Evolutionary conservation across 1,140 invertebrate species (phyloP).

Genomic region (Liolophura sinensis): DNA sequence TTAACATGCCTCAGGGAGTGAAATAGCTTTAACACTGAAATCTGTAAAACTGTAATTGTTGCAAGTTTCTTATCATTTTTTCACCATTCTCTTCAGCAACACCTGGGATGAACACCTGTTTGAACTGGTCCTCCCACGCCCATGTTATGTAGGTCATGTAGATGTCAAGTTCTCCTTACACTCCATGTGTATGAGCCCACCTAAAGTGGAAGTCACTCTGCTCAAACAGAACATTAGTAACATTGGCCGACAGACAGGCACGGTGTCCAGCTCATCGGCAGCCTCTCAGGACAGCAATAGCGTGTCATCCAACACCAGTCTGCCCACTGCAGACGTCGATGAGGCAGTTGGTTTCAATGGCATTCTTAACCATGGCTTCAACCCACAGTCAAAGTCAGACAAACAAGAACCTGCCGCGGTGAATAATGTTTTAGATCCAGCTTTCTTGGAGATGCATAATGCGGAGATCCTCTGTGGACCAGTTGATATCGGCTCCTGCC

Average conservation of each 20-base stretch:
- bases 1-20: too few relatives aligned
- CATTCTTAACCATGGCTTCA: too few relatives aligned
- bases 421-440: slow-evolving; percentile 75
- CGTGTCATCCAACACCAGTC: neutral
- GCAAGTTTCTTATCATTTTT: neutral
- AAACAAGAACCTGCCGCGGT: slow-evolving; percentile 2
- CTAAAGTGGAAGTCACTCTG: slow-evolving; percentile 76
- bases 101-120: slow-evolving; percentile 92
- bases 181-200: slow-evolving; percentile 67
- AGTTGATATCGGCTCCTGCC: slow-evolving; percentile 74
- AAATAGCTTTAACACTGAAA: too few relatives aligned
- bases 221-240: slow-evolving; percentile 73
- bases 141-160: slow-evolving; percentile 78
- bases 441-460: slow-evolving; percentile 83
- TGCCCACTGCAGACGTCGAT: neutral
- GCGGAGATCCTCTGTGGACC: slow-evolving; percentile 89
- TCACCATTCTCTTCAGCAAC: slow-evolving; percentile 59
- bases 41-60: neutral
- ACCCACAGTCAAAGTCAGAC: too few relatives aligned
- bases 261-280: neutral
- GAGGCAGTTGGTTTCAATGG: neutral
- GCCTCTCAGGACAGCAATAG: neutral
- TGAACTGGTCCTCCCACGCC: slow-evolving; percentile 78
- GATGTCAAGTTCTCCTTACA: slow-evolving; percentile 85
- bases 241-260: slow-evolving; percentile 25